Evolutionary conservation across 1,140 invertebrate species (phyloP).

Genomic region (Laupala kohalensis): DNA sequence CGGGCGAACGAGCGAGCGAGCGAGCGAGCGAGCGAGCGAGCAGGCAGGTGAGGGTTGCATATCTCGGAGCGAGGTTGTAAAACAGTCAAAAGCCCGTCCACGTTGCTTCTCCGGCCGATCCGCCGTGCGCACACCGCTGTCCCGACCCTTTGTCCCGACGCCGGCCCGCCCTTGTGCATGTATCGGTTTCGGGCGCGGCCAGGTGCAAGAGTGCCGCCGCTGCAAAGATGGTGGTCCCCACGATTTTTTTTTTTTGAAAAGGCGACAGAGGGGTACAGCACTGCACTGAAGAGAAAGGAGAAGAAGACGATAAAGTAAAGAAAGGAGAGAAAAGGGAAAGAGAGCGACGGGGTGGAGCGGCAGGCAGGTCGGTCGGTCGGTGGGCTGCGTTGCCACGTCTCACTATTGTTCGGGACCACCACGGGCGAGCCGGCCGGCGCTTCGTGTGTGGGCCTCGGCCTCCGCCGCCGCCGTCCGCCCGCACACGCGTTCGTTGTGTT

Average conservation of each 20-base stretch:
- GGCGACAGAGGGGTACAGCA: background rate
- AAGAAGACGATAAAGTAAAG: background rate
- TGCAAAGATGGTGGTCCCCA: background rate
- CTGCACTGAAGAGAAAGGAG: background rate
- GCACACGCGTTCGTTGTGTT: slow-evolving; percentile 13
- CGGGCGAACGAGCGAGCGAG: too few relatives aligned
- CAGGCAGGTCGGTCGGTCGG: background rate
- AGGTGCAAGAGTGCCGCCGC: too few relatives aligned
- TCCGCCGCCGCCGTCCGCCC: too few relatives aligned
- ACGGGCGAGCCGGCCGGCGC: background rate
- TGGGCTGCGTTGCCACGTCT: slow-evolving; percentile 1
- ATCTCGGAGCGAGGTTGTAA: background rate
- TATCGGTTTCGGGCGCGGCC: too few relatives aligned
- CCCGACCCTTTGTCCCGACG: too few relatives aligned
- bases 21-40: too few relatives aligned
- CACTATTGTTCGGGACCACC: background rate
- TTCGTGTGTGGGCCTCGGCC: background rate
- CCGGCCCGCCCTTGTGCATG: too few relatives aligned
- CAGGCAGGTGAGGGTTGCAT: too few relatives aligned
- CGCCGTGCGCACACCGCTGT: too few relatives aligned
- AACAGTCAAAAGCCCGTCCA: too few relatives aligned
- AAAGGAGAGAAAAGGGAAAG: background rate
- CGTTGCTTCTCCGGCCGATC: too few relatives aligned
- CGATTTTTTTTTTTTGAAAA: background rate
- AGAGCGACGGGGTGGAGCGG: background rate